Evolutionary conservation across 1,140 invertebrate genomes (phyloP).

Genomic region (Drosophila asahinai): DNA sequence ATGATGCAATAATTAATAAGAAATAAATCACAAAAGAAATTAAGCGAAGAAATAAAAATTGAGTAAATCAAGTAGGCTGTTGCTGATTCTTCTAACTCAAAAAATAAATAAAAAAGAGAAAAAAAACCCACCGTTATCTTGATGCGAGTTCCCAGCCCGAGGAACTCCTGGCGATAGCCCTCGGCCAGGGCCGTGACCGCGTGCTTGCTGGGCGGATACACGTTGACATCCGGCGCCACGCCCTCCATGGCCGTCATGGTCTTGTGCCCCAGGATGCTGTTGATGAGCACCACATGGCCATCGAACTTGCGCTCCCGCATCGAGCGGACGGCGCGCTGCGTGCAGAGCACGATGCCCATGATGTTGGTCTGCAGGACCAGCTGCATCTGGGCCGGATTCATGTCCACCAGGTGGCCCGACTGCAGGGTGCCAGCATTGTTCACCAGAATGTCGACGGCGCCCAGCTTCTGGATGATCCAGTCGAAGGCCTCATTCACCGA

Average conservation of each 20-base stretch:
- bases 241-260: conserved; percentile 81
- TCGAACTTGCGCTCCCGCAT: conserved; percentile 89
- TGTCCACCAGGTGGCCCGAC: conserved; percentile 80
- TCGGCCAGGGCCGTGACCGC: conserved; percentile 89
- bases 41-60: neutral
- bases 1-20: neutral
- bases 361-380: conserved; percentile 89
- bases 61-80: conserved; percentile 53
- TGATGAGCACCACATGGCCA: conserved; percentile 91
- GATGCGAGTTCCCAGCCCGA: conserved; percentile 87
- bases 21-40: neutral
- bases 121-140: conserved; percentile 88
- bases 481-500: conserved; percentile 89
- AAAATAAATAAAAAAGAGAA: neutral
- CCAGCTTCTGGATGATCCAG: conserved; percentile 87
- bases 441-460: conserved; percentile 89
- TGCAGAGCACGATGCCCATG: conserved; percentile 88
- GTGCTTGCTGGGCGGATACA: conserved; percentile 90
- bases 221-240: conserved; percentile 63
- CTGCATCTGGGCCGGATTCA: conserved; percentile 81
- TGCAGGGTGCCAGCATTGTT: conserved; percentile 90
- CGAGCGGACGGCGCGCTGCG: conserved; percentile 88
- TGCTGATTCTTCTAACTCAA: conserved; percentile 1
- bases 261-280: conserved; percentile 87
- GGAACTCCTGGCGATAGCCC: conserved; percentile 88